Evolutionary conservation across 2,113 vertebrate species (phyloP).

Genomic region (Actenoides hombroni): DNA sequence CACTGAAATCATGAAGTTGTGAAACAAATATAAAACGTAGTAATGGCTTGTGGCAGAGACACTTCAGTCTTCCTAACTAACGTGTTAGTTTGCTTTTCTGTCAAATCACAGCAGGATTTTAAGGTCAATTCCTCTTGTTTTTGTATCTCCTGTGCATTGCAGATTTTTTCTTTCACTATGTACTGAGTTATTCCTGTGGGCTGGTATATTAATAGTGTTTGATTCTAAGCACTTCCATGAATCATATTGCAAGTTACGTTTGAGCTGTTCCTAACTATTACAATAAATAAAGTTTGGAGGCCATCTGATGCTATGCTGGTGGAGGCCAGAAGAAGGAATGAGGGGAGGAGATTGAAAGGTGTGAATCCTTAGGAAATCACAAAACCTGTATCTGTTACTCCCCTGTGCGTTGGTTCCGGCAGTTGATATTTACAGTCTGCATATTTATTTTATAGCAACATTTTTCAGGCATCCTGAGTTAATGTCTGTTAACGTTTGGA

Average conservation of each 20-base stretch:
- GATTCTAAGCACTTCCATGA: background rate
- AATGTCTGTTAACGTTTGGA: background rate
- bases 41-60: background rate
- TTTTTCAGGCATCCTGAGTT: background rate
- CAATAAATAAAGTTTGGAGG: background rate
- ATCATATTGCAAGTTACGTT: slow-evolving; percentile 6
- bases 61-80: background rate
- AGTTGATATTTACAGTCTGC: background rate
- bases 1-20: background rate
- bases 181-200: background rate
- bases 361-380: background rate
- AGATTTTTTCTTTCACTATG: background rate
- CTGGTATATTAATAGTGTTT: slow-evolving; percentile 21
- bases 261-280: background rate
- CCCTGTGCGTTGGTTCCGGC: background rate
- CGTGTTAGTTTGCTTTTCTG: background rate
- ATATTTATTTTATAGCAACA: background rate
- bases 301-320: background rate
- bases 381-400: background rate
- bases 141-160: slow-evolving; percentile 37
- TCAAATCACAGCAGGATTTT: background rate
- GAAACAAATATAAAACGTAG: background rate
- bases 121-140: background rate
- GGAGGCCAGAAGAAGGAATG: background rate
- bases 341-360: background rate